These are phyloP conservation scores for Gymnocheta viridis DNA, from an alignment of 2,888 invertebrate genomes.

Conservation along the genomic window DNA sequence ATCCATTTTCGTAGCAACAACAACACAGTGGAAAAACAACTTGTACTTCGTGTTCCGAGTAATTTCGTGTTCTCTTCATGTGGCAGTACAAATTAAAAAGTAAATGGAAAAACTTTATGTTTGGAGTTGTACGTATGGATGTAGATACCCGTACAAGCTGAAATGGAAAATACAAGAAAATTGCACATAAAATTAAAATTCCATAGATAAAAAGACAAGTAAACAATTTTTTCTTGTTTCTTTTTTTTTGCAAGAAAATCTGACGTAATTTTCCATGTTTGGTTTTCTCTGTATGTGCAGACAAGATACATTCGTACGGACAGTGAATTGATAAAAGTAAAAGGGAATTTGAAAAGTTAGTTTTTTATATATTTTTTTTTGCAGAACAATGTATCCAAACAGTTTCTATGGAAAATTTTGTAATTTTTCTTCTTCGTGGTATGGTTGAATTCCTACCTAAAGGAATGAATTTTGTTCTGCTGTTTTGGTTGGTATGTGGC, in stretches of 20 bases:
- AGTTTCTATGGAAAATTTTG: constrained; percentile 42
- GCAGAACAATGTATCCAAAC: constrained; percentile 25
- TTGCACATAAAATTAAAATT: constrained; percentile 60
- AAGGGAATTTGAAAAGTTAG: constrained; percentile 59
- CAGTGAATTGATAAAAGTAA: constrained; percentile 63
- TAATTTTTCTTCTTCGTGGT: constrained; percentile 1
- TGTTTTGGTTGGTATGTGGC: constrained; percentile 36
- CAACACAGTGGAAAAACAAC: constrained; percentile 71
- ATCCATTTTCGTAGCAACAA: constrained; percentile 70
- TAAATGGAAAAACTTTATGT: constrained; percentile 27
- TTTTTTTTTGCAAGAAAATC: constrained; percentile 39
- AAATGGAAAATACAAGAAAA: constrained; percentile 59
- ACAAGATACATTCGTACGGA: not conserved
- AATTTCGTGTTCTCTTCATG: constrained; percentile 39
- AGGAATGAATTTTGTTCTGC: constrained; percentile 29
- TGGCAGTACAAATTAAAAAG: constrained; percentile 24
- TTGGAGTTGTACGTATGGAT: constrained; percentile 26
- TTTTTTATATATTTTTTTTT: not conserved
- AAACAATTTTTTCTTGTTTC: constrained; percentile 9
- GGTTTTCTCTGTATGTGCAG: not conserved
- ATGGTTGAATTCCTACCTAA: constrained; percentile 9
- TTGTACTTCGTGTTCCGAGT: constrained; percentile 49
- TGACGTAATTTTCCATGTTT: constrained; percentile 61
- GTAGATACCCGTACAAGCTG: constrained; percentile 1
- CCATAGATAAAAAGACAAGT: constrained; percentile 54